Evolutionary conservation across 2,113 vertebrate species (phyloP).

Genomic region (Colaptes auratus): DNA sequence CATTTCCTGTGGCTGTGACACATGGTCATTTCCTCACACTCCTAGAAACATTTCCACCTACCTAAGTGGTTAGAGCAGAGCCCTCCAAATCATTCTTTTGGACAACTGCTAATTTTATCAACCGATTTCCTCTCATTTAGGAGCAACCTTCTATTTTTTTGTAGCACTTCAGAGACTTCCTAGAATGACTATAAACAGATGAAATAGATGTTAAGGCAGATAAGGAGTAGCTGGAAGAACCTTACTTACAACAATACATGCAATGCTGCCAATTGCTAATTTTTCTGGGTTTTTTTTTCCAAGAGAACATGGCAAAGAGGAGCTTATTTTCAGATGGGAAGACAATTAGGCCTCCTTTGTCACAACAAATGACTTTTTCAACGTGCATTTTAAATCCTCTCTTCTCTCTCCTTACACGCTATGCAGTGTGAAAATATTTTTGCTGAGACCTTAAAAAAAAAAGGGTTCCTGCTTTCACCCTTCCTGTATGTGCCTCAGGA

Average conservation of each 20-base stretch:
- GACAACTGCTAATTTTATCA: constrained; percentile 1
- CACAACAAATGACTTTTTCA: background rate
- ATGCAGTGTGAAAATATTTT: background rate
- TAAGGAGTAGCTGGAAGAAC: background rate
- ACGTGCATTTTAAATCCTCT: background rate
- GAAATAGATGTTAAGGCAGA: background rate
- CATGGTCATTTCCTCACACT: constrained; percentile 9
- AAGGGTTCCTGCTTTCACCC: background rate
- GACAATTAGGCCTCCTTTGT: background rate
- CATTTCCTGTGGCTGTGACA: constrained; percentile 51
- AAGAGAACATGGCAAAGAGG: background rate
- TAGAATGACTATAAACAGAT: constrained; percentile 3
- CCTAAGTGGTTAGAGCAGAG: background rate
- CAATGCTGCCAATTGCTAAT: background rate
- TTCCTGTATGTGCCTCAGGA: background rate
- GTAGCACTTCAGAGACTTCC: constrained; percentile 29
- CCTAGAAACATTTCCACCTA: constrained; percentile 28
- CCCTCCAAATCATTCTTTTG: constrained; percentile 2
- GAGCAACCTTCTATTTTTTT: constrained; percentile 39
- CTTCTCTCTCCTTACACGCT: background rate
- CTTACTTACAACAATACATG: background rate
- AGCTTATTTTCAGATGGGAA: background rate
- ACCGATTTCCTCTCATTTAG: constrained; percentile 31
- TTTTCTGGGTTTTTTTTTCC: background rate
- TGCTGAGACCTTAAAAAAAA: background rate